A percentile compares a stretch with the other conserved stretches of the same genome.
These are phyloP conservation scores for Macroglossus sobrinus DNA, from an alignment of 2,113 vertebrate genomes.

Conservation along the genomic window DNA sequence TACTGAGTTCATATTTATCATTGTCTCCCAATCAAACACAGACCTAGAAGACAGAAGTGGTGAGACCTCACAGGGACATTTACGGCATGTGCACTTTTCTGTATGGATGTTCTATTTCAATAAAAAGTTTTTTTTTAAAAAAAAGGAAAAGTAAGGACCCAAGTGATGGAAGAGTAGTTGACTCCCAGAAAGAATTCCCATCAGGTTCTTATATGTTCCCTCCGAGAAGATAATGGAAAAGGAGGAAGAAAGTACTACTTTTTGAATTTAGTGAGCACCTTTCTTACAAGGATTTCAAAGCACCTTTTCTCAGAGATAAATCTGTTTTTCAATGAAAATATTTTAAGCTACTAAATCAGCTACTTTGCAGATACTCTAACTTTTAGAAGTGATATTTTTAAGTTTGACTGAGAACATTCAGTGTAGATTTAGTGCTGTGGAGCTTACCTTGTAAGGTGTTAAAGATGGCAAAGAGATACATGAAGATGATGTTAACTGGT, in stretches of 20 bases:
- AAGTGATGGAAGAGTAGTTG: neutral
- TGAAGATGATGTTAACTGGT: constrained; percentile 88
- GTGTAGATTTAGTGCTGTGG: neutral
- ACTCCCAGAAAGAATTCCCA: neutral
- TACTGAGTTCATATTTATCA: neutral
- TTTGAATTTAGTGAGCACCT: constrained; percentile 8
- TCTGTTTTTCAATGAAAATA: neutral
- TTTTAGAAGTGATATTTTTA: neutral
- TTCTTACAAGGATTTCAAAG: constrained; percentile 35
- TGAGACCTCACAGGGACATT: neutral
- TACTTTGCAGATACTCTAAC: neutral
- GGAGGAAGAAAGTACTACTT: neutral
- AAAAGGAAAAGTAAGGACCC: neutral
- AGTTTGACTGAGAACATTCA: neutral
- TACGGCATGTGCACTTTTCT: neutral
- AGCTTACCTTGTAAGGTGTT: constrained; percentile 95
- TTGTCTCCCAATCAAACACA: neutral
- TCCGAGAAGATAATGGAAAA: neutral
- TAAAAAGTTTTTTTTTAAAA: neutral
- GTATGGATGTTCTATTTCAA: neutral
- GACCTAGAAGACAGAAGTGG: neutral
- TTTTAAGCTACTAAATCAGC: neutral
- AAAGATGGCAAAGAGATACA: constrained; percentile 95
- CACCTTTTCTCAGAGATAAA: neutral
- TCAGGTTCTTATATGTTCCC: neutral